These are phyloP conservation scores for Noctilio leporinus DNA, from an alignment of 2,113 vertebrate species.

Conservation along the genomic window DNA sequence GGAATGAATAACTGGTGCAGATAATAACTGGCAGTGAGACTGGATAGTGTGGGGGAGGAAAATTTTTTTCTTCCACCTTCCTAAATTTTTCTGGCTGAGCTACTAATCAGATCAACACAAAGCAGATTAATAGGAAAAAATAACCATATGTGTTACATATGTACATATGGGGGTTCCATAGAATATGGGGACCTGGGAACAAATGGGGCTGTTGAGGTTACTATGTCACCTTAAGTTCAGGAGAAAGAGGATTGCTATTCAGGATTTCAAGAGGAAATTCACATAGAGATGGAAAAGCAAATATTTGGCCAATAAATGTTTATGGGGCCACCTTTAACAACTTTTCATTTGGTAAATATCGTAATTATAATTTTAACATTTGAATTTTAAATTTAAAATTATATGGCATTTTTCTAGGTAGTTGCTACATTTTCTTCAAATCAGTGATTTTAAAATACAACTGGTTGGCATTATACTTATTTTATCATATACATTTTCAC, in stretches of 20 bases:
- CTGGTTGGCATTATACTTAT: neutral
- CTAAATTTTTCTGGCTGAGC: neutral
- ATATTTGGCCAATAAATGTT: neutral
- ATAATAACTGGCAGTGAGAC: neutral
- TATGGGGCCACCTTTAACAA: neutral
- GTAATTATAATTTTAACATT: neutral
- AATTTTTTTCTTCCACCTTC: neutral
- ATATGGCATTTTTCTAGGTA: neutral
- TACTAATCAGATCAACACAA: neutral
- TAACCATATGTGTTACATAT: neutral
- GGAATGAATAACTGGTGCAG: neutral
- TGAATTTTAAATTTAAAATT: slow-evolving; percentile 3
- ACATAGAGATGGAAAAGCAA: no score
- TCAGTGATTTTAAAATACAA: neutral
- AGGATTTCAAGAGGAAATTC: neutral
- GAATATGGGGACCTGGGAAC: neutral
- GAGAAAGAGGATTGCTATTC: no score
- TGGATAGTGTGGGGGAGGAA: neutral
- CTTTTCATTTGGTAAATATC: neutral
- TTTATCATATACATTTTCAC: neutral
- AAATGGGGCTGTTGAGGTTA: neutral
- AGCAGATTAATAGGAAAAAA: neutral
- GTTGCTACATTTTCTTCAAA: slow-evolving; percentile 30
- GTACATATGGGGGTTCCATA: neutral
- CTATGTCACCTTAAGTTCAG: neutral